A percentile compares a stretch with the other conserved stretches of the same genome.
These are phyloP conservation scores for Chrysocyon brachyurus DNA, from an alignment of 2,797 vertebrate genomes.

Conservation along the genomic window DNA sequence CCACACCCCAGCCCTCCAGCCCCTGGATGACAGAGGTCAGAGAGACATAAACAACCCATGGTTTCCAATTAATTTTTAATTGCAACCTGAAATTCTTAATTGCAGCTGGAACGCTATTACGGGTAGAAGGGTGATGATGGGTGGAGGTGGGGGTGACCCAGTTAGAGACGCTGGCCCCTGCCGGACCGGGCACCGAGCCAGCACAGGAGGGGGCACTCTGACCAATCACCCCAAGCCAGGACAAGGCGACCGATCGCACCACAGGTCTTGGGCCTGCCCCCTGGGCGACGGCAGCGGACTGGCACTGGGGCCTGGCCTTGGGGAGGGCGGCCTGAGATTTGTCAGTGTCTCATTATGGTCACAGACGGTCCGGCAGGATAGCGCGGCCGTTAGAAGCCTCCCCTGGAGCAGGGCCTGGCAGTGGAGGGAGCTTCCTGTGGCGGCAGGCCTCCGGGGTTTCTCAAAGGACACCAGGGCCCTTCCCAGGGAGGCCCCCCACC, in stretches of 20 bases:
- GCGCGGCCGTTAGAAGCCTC: not conserved
- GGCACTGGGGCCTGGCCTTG: not conserved
- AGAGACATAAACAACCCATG: constrained; percentile 79
- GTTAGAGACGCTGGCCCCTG: constrained; percentile 35
- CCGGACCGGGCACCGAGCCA: not conserved
- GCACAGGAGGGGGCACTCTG: not conserved
- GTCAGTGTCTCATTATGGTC: constrained; percentile 65
- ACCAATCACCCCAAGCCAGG: not conserved
- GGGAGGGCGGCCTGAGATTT: not conserved
- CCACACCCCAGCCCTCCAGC: not conserved
- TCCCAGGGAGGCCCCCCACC: not conserved
- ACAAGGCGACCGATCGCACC: not conserved
- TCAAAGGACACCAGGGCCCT: not conserved
- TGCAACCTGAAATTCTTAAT: constrained; percentile 82
- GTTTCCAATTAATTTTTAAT: constrained; percentile 85
- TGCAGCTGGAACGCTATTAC: constrained; percentile 71
- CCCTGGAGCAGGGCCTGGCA: not conserved
- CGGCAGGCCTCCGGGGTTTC: not conserved
- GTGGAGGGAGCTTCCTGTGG: not conserved
- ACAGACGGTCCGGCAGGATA: constrained; percentile 17
- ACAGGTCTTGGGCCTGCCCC: not conserved
- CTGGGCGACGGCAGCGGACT: not conserved
- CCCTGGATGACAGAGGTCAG: constrained; percentile 66
- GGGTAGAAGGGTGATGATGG: constrained; percentile 10
- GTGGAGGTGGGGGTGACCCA: constrained; percentile 69